A percentile compares a stretch with the other conserved stretches of the same genome.
phyloP scores from a whole-genome alignment of 2,113 vertebrate genomes.

The Halichoeres trimaculatus region DNA sequence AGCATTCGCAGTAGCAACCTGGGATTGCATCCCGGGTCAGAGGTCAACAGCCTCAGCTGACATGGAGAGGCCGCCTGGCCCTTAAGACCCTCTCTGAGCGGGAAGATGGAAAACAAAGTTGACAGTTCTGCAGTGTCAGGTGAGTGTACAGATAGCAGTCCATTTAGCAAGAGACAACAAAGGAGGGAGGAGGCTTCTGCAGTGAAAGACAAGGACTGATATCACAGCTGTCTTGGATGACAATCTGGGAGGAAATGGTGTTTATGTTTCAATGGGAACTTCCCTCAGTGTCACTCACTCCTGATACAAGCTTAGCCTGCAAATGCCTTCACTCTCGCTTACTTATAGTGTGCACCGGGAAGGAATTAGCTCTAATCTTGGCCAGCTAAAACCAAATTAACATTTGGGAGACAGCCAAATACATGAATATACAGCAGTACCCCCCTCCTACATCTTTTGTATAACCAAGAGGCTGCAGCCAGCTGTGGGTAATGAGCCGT shows the following conservation, averaged over 20 bases:
- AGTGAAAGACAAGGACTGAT: conserved; percentile 48
- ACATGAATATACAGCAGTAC: conserved; percentile 88
- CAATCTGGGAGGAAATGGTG: conserved; percentile 52
- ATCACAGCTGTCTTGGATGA: conserved; percentile 42
- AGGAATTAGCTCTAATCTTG: conserved; percentile 91
- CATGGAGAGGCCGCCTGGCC: conserved; percentile 83
- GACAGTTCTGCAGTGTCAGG: conserved; percentile 82
- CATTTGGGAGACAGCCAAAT: conserved; percentile 88
- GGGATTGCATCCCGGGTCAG: conserved; percentile 89
- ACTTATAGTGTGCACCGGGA: conserved; percentile 86
- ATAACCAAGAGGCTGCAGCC: conserved; percentile 82
- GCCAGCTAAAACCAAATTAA: conserved; percentile 92
- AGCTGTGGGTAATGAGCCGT: conserved; percentile 83
- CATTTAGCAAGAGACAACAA: conserved; percentile 75
- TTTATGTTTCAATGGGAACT: conserved; percentile 80
- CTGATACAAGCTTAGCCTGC: conserved; percentile 81
- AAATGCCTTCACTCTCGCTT: conserved; percentile 85
- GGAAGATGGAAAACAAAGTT: conserved; percentile 66
- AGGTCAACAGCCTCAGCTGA: conserved; percentile 91
- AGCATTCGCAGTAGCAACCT: conserved; percentile 89
- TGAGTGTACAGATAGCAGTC: conserved; percentile 69
- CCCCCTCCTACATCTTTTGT: conserved; percentile 82
- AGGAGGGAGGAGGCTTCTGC: conserved; percentile 38
- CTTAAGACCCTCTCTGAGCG: conserved; percentile 86
- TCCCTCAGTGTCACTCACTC: conserved; percentile 84